Evolutionary conservation across 2,797 vertebrate genomes (phyloP).

Genomic region (Characodon lateralis): DNA sequence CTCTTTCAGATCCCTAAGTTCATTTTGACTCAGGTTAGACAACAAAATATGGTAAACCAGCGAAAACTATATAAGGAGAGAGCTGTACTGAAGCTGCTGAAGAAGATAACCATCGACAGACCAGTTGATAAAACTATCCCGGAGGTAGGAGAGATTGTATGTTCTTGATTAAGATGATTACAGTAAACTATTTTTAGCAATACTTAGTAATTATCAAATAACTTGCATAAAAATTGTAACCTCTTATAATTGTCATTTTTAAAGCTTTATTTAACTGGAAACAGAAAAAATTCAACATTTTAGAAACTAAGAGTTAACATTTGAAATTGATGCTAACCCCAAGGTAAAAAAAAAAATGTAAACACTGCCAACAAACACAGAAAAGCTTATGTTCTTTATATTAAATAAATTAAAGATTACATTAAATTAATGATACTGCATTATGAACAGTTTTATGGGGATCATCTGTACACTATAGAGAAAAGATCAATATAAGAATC

Average conservation of each 20-base stretch:
- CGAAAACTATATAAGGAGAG: slow-evolving; percentile 88
- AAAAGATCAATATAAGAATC: background rate
- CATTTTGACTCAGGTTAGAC: slow-evolving; percentile 93
- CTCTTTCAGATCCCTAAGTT: slow-evolving; percentile 92
- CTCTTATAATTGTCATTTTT: background rate
- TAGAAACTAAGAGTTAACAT: background rate
- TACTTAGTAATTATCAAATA: background rate
- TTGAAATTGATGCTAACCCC: background rate
- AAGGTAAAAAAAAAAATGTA: background rate
- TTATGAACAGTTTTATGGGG: background rate
- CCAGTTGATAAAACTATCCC: slow-evolving; percentile 80
- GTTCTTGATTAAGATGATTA: background rate
- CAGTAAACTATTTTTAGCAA: background rate
- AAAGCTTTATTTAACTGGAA: background rate
- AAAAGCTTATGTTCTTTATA: background rate
- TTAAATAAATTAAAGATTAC: background rate
- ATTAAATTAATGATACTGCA: background rate
- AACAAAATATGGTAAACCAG: slow-evolving; percentile 89
- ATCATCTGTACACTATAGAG: background rate
- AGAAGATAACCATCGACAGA: slow-evolving; percentile 93
- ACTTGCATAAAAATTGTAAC: background rate
- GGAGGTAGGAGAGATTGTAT: slow-evolving; percentile 78
- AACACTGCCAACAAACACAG: background rate
- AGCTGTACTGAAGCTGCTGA: slow-evolving; percentile 91
- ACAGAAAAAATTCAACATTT: background rate